Evolutionary conservation across 2,113 vertebrate species (phyloP).

Genomic region (Hippocampus abdominalis): DNA sequence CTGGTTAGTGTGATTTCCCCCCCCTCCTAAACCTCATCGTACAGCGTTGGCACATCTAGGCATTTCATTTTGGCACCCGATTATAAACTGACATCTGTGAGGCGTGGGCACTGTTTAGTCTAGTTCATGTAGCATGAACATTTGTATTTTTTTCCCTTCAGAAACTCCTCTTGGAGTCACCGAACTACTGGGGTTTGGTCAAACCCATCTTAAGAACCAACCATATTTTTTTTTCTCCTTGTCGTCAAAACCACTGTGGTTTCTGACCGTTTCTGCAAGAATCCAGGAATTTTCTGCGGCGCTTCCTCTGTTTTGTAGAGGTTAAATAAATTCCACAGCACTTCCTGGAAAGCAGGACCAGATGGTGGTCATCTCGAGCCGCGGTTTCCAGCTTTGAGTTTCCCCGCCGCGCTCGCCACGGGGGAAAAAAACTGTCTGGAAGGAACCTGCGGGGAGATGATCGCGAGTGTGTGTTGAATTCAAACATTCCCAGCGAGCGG

Average conservation of each 20-base stretch:
- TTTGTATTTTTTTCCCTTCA: too few relatives aligned
- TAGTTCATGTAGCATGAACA: too few relatives aligned
- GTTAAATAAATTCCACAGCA: slow-evolving; percentile 22
- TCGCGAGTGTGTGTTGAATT: slow-evolving; percentile 14
- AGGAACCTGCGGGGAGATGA: not conserved
- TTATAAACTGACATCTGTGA: too few relatives aligned
- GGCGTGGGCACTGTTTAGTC: too few relatives aligned
- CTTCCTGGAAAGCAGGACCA: slow-evolving; percentile 1
- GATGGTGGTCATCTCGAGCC: not conserved
- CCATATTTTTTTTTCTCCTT: not conserved
- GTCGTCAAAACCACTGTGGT: not conserved
- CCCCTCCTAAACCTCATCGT: too few relatives aligned
- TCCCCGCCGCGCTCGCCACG: not conserved
- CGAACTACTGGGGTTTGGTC: too few relatives aligned
- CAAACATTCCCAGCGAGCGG: slow-evolving; percentile 12
- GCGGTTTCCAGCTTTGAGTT: slow-evolving; percentile 3
- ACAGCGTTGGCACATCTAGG: too few relatives aligned
- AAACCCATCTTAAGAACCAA: too few relatives aligned
- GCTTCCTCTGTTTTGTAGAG: slow-evolving; percentile 8
- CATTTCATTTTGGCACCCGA: too few relatives aligned
- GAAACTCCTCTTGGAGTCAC: too few relatives aligned
- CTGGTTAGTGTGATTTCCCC: too few relatives aligned
- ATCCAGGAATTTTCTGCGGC: not conserved
- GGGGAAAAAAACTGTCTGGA: not conserved
- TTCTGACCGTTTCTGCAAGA: slow-evolving; percentile 12